These are phyloP conservation scores for Theonella swinhoei DNA, from an alignment of 37 sponge, comb jelly and placozoan species.

Conservation along the genomic window DNA sequence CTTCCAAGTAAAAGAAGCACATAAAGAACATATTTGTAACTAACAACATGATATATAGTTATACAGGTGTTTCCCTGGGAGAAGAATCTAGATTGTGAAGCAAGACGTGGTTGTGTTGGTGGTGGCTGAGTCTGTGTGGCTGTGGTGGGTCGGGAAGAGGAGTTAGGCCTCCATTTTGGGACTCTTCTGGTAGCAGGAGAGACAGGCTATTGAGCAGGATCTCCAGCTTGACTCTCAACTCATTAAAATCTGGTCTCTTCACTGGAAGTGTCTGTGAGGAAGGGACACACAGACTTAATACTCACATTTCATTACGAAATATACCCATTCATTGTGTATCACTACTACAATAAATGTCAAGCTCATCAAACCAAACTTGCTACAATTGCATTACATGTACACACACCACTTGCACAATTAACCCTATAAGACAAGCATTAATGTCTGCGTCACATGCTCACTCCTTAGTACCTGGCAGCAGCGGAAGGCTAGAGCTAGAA, in stretches of 20 bases:
- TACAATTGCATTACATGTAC: too few relatives aligned
- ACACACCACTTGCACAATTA: too few relatives aligned
- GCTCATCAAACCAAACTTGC: too few relatives aligned
- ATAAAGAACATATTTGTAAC: neutral
- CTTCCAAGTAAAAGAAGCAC: neutral
- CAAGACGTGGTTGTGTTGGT: neutral
- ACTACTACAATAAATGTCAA: too few relatives aligned
- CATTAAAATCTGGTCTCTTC: slow-evolving; percentile 52
- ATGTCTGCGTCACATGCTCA: too few relatives aligned
- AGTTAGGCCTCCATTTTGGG: neutral
- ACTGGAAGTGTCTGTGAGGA: slow-evolving; percentile 44
- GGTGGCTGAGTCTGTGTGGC: slow-evolving; percentile 5
- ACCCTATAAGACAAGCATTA: too few relatives aligned
- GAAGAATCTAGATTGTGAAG: neutral
- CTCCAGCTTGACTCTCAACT: slow-evolving; percentile 16
- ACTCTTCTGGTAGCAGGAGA: neutral
- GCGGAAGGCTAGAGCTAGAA: slow-evolving; percentile 64
- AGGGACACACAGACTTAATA: neutral
- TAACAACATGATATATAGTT: too few relatives aligned
- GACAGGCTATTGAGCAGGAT: neutral
- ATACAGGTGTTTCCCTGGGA: neutral
- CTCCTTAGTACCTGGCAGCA: slow-evolving; percentile 74
- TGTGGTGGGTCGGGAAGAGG: slow-evolving; percentile 12
- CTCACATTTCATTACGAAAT: neutral
- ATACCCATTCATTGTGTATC: neutral